Evolutionary conservation across 2,113 vertebrate genomes (phyloP).

Genomic region (Myotis brandtii): DNA sequence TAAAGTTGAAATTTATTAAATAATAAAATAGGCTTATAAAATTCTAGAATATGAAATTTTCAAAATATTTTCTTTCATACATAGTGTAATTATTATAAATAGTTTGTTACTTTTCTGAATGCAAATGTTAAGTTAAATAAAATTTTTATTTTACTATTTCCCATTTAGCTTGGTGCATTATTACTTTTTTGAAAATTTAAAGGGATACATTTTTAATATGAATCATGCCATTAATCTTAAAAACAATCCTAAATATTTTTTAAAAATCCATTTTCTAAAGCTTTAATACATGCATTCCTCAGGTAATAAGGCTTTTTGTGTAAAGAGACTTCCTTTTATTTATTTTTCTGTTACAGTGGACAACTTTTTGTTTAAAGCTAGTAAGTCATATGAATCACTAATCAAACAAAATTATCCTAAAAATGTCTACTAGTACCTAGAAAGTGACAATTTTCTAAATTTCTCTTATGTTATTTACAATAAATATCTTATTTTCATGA

Average conservation of each 20-base stretch:
- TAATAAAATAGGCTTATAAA: background rate
- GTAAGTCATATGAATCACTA: background rate
- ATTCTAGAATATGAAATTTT: background rate
- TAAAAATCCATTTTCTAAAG: background rate
- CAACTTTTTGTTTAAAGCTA: background rate
- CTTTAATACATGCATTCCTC: background rate
- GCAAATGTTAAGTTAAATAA: background rate
- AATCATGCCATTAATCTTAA: background rate
- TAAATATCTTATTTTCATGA: background rate
- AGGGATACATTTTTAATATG: background rate
- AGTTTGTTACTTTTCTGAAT: background rate
- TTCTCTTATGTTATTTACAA: background rate
- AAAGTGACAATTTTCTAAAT: background rate
- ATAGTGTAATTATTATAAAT: background rate
- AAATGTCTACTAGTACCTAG: background rate
- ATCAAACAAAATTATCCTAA: background rate
- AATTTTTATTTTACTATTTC: background rate
- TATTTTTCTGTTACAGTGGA: background rate
- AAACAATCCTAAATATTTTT: background rate
- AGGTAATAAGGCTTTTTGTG: background rate
- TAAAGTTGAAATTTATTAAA: background rate
- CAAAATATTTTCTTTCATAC: conserved; percentile 20
- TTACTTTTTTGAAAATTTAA: background rate
- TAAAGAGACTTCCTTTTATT: background rate
- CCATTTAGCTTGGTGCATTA: background rate